Percentiles rank a stretch among this genome's conserved stretches.
phyloP scores from a whole-genome alignment of 1,140 invertebrate species.

The Heliconius himera region DNA sequence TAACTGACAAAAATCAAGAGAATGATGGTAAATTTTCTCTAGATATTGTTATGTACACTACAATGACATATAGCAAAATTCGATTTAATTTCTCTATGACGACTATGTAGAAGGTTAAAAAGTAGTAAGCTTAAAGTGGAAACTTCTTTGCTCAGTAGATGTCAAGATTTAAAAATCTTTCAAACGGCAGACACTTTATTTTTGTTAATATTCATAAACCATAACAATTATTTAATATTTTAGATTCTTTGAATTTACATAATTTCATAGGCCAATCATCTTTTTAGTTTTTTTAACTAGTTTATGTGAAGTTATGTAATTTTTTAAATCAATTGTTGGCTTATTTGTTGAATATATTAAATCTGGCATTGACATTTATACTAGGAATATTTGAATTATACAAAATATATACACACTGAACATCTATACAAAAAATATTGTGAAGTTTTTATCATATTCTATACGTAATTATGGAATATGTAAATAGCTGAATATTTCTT shows the following conservation, averaged over 20 bases:
- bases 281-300: not conserved
- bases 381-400: not conserved
- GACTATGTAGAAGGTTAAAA: not conserved
- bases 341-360: slow-evolving; percentile 4
- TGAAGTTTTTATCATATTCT: not conserved
- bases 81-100: not conserved
- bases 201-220: not conserved
- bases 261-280: not conserved
- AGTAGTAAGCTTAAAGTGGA: not conserved
- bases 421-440: not conserved
- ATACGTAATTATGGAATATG: not conserved
- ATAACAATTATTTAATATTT: not conserved
- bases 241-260: not conserved
- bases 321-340: not conserved
- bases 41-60: not conserved
- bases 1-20: slow-evolving; percentile 78
- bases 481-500: not conserved
- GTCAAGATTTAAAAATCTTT: slow-evolving; percentile 25
- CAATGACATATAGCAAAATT: not conserved
- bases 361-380: slow-evolving; percentile 8
- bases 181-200: slow-evolving; percentile 9
- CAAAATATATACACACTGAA: not conserved
- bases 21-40: slow-evolving; percentile 67
- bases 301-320: slow-evolving; percentile 4
- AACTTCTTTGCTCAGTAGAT: not conserved